These are phyloP conservation scores for Tursiops truncatus DNA, from an alignment of 2,113 vertebrate genomes.

Conservation along the genomic window DNA sequence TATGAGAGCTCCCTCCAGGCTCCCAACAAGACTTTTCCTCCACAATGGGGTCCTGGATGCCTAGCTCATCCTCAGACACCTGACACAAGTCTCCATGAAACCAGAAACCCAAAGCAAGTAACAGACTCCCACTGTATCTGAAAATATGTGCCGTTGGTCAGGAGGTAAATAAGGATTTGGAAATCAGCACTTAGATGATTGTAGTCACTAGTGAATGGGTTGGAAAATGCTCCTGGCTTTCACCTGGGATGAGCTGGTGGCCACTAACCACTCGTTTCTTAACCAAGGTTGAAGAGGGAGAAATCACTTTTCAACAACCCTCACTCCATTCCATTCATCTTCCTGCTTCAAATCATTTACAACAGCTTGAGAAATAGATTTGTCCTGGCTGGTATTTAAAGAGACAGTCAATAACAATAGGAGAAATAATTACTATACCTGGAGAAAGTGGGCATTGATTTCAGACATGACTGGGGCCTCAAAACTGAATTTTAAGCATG, in stretches of 20 bases:
- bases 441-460: slow-evolving; percentile 36
- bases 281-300: neutral
- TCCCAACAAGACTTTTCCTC: neutral
- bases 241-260: neutral
- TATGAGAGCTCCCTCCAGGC: neutral
- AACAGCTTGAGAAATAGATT: slow-evolving; percentile 71
- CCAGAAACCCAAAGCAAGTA: neutral
- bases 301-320: slow-evolving; percentile 4
- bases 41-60: neutral
- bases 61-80: neutral
- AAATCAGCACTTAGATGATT: neutral
- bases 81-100: neutral
- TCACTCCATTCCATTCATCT: neutral
- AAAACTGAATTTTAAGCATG: slow-evolving; percentile 6
- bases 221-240: neutral
- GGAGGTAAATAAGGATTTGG: neutral
- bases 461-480: neutral
- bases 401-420: slow-evolving; percentile 71
- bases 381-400: slow-evolving; percentile 65
- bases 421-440: slow-evolving; percentile 71
- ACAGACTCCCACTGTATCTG: neutral
- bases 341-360: slow-evolving; percentile 33
- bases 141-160: neutral
- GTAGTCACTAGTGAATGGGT: neutral
- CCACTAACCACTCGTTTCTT: slow-evolving; percentile 6